These are phyloP conservation scores for Alentia gelatinosa DNA, from an alignment of 2,888 invertebrate genomes.

Conservation along the genomic window DNA sequence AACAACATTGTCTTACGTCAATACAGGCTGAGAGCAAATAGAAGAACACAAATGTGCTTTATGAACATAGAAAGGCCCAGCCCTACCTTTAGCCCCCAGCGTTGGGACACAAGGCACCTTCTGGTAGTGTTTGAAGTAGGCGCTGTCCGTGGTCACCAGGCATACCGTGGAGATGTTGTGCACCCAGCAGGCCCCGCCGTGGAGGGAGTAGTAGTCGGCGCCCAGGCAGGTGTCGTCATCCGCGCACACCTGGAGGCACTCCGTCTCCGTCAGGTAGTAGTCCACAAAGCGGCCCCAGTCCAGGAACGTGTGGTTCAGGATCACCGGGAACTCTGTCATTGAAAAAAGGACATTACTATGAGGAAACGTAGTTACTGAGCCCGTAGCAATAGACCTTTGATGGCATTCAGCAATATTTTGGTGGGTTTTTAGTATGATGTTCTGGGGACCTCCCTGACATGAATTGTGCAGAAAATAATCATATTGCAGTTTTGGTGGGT, in stretches of 20 bases:
- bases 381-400: too few species aligned
- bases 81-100: background rate
- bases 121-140: conserved; percentile 45
- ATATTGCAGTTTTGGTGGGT: too few species aligned
- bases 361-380: too few species aligned
- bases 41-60: too few species aligned
- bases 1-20: too few species aligned
- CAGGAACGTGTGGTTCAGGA: conserved; percentile 31
- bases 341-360: too few species aligned
- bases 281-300: conserved; percentile 41
- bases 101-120: conserved; percentile 30
- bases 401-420: too few species aligned
- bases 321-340: conserved; percentile 36
- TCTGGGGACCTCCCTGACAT: too few species aligned
- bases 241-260: conserved; percentile 22
- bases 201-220: conserved; percentile 46
- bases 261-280: conserved; percentile 15
- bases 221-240: background rate
- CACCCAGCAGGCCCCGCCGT: conserved; percentile 39
- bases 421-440: too few species aligned
- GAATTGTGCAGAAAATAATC: too few species aligned
- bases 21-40: too few species aligned
- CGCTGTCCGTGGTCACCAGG: background rate
- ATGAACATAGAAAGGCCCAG: too few species aligned
- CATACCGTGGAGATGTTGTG: conserved; percentile 30